Percentiles rank a stretch among this genome's conserved stretches.
Evolutionary conservation across 2,888 invertebrate species (phyloP).

Genomic region (Creontiades dilutus): DNA sequence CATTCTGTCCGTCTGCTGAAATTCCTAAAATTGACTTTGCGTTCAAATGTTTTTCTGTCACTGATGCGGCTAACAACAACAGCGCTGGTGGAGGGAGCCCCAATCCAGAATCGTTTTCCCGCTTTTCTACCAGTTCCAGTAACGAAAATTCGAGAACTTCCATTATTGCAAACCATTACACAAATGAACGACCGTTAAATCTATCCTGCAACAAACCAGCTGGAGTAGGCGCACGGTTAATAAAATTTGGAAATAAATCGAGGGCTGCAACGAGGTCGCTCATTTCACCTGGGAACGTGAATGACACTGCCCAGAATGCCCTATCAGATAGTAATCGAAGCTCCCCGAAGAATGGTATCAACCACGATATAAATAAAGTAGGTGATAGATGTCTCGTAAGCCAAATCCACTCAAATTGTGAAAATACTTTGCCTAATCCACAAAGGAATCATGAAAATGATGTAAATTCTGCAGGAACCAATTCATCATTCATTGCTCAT

Average conservation of each 20-base stretch:
- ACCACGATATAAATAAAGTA: no score
- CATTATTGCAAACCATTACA: neutral
- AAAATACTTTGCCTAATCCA: no score
- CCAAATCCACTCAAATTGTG: no score
- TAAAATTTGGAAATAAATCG: neutral
- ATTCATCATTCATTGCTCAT: no score
- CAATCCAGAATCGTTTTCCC: neutral
- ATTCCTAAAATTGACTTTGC: neutral
- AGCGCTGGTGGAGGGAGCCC: neutral
- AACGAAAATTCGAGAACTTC: neutral
- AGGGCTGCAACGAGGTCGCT: neutral
- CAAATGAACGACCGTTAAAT: neutral
- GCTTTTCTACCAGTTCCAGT: neutral
- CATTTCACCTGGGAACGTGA: neutral
- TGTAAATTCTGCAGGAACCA: no score
- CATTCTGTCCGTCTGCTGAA: neutral
- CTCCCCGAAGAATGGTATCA: no score
- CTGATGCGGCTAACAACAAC: neutral
- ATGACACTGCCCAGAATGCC: no score
- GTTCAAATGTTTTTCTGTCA: slow-evolving; percentile 6
- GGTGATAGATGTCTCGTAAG: no score
- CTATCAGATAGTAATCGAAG: no score
- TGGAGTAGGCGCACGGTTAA: neutral
- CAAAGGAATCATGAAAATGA: no score
- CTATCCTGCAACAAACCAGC: neutral